Base-by-base conservation (phyloP, 1,140 invertebrate species). In the Littorina saxatilis region DNA sequence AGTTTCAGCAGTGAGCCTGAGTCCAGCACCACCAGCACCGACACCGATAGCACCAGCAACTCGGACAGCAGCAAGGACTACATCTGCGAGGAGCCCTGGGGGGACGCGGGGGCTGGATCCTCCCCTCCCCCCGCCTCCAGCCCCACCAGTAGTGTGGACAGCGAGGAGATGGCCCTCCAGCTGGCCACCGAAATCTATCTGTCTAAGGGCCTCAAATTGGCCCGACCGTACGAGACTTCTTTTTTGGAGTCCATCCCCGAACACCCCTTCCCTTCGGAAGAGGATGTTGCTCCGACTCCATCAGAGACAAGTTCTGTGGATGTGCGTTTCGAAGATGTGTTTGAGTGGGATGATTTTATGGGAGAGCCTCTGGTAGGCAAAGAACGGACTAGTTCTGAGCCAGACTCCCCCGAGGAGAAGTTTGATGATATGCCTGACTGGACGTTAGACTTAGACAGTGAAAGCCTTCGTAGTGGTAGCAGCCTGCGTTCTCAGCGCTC, bases 281-380 rank as follows among this genome's bases (percentile, higher is more conserved):
- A 85, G 17, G 75, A 73, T 37, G 70, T 47, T 11, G 50, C 61
- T 17, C 55, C 66, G 29, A 75, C 75, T 20, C 81, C 85, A 23
- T 86, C 85, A 52, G 82, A 87, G 52, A 85, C 80, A 39, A 86
- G 85, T 47, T 84, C 82, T 1, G 17, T 82, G 58, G 85, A 84
- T 40, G 73, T 87, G 11, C 87, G 84, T 66, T 85, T 88, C 87
- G 86, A 88, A 7, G 88, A 90, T 58, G 55, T 83, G 29, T 86
- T 86, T 72, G 89, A 91, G 79, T 91, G 90, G 90, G 90, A 91
- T 84, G 90, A 91, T 79, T 88, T 88, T 55, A 87, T 87, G 72
- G 89, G 87, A 9, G 88, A 88, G 52, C 77, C 89, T 23, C 76
- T 90, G 9, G 86, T 90, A 11, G 89, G 88, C 20, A 79, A 81